Evolutionary conservation across 1,140 invertebrate species (phyloP).

Genomic region (Rhopalosiphum maidis): DNA sequence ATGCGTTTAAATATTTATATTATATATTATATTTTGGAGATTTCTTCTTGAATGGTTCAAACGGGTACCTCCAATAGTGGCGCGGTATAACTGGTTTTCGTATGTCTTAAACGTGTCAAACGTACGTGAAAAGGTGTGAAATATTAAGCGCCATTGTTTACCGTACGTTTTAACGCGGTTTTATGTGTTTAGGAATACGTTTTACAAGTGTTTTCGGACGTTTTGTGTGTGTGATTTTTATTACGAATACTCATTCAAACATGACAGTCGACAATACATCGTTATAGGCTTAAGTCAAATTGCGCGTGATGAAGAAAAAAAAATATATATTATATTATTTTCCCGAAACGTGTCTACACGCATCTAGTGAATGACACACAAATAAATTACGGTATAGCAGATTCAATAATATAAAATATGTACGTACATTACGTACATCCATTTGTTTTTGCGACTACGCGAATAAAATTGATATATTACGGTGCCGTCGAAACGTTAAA

Average conservation of each 20-base stretch:
- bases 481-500: background rate
- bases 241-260: constrained; percentile 5
- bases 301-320: background rate
- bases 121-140: constrained; percentile 18
- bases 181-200: background rate
- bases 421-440: background rate
- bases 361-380: background rate
- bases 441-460: background rate
- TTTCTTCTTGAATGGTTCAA: constrained; percentile 1
- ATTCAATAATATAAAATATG: background rate
- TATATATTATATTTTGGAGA: background rate
- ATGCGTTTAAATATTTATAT: too few relatives aligned
- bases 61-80: background rate
- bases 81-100: constrained; percentile 6
- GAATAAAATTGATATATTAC: constrained; percentile 13
- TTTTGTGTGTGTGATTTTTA: background rate
- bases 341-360: background rate
- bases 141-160: constrained; percentile 40
- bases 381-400: background rate
- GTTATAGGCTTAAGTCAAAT: background rate
- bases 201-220: constrained; percentile 34
- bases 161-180: background rate
- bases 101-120: background rate
- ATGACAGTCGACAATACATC: background rate
- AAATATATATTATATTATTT: background rate